Percentiles rank a stretch among this genome's conserved stretches.
Conservation (phyloP, 2,113 vertebrate species). For the Morphnarchus princeps region DNA sequence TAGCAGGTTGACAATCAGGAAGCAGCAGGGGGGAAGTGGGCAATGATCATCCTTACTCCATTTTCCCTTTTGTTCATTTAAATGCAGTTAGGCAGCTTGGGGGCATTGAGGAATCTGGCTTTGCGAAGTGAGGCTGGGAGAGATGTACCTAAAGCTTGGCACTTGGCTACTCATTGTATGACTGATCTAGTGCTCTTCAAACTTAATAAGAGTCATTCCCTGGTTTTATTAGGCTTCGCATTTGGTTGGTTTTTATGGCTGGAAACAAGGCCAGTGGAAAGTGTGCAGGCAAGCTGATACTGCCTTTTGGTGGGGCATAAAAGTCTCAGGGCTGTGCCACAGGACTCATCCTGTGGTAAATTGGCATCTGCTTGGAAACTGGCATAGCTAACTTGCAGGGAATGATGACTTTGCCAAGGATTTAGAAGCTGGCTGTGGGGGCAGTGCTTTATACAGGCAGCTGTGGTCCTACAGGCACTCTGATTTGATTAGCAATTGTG, state of each 20-base stretch:
- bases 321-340: neutral
- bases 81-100: neutral
- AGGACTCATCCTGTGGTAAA: neutral
- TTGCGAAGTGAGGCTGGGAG: neutral
- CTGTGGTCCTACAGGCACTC: neutral
- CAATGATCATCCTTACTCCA: accelerated
- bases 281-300: neutral
- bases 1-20: accelerated
- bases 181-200: neutral
- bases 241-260: neutral
- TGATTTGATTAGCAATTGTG: neutral
- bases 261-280: neutral
- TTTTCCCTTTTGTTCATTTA: neutral
- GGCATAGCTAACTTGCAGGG: neutral
- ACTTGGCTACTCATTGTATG: accelerated
- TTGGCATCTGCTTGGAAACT: neutral
- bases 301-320: neutral
- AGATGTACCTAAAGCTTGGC: neutral
- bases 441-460: neutral
- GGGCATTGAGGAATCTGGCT: neutral
- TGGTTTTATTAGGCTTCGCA: neutral
- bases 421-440: neutral
- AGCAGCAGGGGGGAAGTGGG: accelerated
- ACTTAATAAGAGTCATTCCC: neutral
- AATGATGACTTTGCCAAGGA: neutral